These are phyloP conservation scores for Dendronephthya gigantea DNA, from an alignment of 64 coral and sea anemone genomes.

Conservation along the genomic window DNA sequence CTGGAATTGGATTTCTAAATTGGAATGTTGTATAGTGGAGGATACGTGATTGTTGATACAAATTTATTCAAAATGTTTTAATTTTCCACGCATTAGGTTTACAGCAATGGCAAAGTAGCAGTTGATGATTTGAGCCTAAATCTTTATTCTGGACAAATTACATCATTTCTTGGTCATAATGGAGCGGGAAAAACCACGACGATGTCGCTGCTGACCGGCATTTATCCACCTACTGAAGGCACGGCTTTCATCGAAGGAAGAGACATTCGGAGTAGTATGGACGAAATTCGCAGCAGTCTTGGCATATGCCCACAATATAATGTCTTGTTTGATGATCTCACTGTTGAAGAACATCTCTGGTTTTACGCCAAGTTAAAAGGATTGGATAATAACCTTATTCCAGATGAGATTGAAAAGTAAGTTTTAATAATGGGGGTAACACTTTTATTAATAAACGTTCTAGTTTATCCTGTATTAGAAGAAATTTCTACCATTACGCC, in stretches of 20 bases:
- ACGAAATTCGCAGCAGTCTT: slow-evolving; percentile 69
- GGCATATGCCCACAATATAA: slow-evolving; percentile 98
- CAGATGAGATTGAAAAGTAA: slow-evolving; percentile 83
- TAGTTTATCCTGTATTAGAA: too few species aligned
- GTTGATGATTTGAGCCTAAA: slow-evolving; percentile 84
- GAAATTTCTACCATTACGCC: too few species aligned
- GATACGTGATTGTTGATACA: too few species aligned
- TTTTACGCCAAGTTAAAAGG: slow-evolving; percentile 87
- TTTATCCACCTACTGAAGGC: slow-evolving; percentile 75
- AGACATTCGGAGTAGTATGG: slow-evolving; percentile 78
- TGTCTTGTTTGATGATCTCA: slow-evolving; percentile 84
- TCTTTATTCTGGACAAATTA: slow-evolving; percentile 84
- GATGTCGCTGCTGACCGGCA: slow-evolving; percentile 85
- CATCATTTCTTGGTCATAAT: slow-evolving; percentile 92
- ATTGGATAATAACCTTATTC: slow-evolving; percentile 58
- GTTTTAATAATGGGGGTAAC: too few species aligned
- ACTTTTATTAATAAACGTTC: too few species aligned
- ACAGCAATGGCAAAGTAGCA: slow-evolving; percentile 75
- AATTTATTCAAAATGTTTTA: neutral
- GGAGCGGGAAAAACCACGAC: slow-evolving; percentile 96
- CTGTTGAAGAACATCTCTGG: slow-evolving; percentile 87
- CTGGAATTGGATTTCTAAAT: neutral
- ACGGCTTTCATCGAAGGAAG: slow-evolving; percentile 74
- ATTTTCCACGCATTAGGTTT: slow-evolving; percentile 41
- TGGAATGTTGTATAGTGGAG: neutral